phyloP scores from a whole-genome alignment of 2,797 vertebrate genomes.

The Dermochelys coriacea region DNA sequence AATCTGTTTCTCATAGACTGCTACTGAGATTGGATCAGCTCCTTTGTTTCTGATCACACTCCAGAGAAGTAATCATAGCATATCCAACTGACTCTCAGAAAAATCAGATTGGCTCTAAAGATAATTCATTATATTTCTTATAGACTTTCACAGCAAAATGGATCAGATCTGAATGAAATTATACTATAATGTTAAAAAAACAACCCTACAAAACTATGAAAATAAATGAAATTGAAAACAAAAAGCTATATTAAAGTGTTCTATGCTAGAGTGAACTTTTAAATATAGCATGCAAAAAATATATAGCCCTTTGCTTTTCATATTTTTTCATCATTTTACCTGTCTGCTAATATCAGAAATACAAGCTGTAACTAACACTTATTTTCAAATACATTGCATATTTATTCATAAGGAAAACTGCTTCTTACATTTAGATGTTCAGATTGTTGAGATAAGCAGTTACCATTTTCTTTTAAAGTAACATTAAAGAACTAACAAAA shows the following conservation, averaged over 20 bases:
- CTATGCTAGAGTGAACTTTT: neutral
- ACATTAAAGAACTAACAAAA: neutral
- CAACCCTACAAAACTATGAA: neutral
- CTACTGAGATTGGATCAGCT: neutral
- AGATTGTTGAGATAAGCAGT: neutral
- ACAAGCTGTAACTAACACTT: neutral
- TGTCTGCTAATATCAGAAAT: neutral
- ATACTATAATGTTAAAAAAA: neutral
- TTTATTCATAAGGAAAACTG: neutral
- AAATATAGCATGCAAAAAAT: neutral
- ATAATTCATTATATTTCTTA: neutral
- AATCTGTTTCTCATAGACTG: neutral
- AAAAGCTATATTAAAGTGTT: neutral
- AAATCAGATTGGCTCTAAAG: neutral
- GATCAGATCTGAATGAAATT: neutral
- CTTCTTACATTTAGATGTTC: neutral
- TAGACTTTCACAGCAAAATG: neutral
- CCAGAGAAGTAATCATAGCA: neutral
- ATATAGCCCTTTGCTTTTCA: neutral
- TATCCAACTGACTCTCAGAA: neutral
- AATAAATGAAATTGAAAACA: neutral
- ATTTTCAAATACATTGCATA: neutral
- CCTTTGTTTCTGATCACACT: neutral
- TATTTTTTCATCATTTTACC: neutral
- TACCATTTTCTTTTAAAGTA: constrained; percentile 4